A percentile compares a stretch with the other conserved stretches of the same genome.
Conservation (phyloP, 2,113 vertebrate genomes). For the Pseudolaguvia tuberculata region DNA sequence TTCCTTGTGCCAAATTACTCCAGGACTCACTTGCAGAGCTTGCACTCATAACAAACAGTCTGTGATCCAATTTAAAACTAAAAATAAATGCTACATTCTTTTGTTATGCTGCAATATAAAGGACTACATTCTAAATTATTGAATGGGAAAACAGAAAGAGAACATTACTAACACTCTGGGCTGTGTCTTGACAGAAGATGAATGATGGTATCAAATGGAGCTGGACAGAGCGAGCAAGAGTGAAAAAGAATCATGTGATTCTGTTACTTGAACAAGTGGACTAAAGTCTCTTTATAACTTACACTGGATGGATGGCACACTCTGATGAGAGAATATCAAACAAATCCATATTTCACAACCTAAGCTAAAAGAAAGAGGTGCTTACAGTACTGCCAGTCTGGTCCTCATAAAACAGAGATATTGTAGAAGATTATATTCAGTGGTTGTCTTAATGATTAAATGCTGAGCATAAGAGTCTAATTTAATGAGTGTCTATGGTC, state of each 20-base stretch:
- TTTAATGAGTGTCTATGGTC: conserved; percentile 33
- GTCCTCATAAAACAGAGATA: neutral
- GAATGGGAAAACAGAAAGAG: conserved; percentile 21
- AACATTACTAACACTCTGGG: conserved; percentile 23
- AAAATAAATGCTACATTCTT: conserved; percentile 5
- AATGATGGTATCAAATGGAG: neutral
- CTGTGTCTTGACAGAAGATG: neutral
- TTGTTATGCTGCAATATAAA: neutral
- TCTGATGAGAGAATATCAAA: conserved; percentile 5
- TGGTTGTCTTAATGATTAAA: conserved; percentile 12
- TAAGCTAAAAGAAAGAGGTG: neutral
- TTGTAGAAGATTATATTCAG: neutral
- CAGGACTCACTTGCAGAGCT: conserved; percentile 8
- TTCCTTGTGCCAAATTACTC: conserved; percentile 17
- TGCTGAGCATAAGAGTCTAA: conserved; percentile 21
- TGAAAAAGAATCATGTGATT: conserved; percentile 20
- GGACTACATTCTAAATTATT: neutral
- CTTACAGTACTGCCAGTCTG: neutral
- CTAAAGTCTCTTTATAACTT: conserved; percentile 34
- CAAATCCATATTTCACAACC: conserved; percentile 16
- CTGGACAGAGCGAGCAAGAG: neutral
- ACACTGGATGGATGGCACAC: conserved; percentile 25
- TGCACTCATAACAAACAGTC: conserved; percentile 3
- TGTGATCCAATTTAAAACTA: neutral
- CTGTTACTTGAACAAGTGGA: conserved; percentile 13